Conservation (phyloP, 2,888 invertebrate genomes). For the Cryptus armator region DNA sequence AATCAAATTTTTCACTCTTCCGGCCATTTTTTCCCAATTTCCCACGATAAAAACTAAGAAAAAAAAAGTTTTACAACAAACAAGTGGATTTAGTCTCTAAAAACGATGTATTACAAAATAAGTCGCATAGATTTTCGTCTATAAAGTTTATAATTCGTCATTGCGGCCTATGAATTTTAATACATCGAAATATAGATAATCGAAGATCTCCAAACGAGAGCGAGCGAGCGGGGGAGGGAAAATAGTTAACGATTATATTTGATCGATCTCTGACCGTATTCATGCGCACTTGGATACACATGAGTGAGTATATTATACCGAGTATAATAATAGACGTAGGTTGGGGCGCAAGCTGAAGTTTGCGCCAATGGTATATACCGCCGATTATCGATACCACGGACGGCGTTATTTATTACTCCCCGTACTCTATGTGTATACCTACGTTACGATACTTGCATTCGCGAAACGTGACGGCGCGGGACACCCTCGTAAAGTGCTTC, state of each 20-base stretch:
- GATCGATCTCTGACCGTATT: conserved; percentile 47
- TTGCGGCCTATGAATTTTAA: background rate
- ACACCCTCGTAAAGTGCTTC: conserved; percentile 82
- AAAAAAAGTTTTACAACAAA: too few relatives aligned
- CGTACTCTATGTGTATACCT: conserved; percentile 41
- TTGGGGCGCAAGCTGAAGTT: conserved; percentile 29
- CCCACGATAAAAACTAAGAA: too few relatives aligned
- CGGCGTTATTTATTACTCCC: conserved; percentile 81
- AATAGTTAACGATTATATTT: conserved; percentile 57
- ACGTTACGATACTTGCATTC: conserved; percentile 71
- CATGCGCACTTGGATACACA: conserved; percentile 60
- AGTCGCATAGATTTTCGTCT: too few relatives aligned
- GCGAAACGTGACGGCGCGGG: conserved; percentile 82
- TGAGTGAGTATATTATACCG: conserved; percentile 59
- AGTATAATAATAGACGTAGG: conserved; percentile 63
- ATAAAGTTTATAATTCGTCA: too few relatives aligned
- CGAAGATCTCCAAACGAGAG: conserved; percentile 10
- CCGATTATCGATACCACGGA: conserved; percentile 82
- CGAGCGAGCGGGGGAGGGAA: background rate
- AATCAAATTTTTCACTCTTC: too few relatives aligned
- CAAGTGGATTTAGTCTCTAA: too few relatives aligned
- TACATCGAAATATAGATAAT: conserved; percentile 8
- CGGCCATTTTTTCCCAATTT: too few relatives aligned
- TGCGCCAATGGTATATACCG: conserved; percentile 69
- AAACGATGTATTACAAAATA: too few relatives aligned